Conservation (phyloP, 2,113 vertebrate species). For the Sarotherodon lohbergeri region DNA sequence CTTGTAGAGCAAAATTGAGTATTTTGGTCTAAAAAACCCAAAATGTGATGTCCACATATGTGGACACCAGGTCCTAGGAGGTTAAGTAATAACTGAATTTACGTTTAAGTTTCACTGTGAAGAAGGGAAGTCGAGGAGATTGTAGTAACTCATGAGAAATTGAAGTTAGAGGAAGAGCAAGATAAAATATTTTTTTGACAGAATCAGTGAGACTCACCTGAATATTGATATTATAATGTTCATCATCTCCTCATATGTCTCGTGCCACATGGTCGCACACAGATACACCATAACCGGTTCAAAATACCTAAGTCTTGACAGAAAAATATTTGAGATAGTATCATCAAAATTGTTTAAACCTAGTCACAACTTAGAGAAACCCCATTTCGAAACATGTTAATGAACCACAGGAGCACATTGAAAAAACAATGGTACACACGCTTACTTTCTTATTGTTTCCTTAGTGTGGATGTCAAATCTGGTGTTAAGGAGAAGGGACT, state of each 20-base stretch:
- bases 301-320: background rate
- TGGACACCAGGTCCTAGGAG: no score
- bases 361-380: background rate
- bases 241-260: conserved; percentile 68
- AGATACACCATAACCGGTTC: conserved; percentile 49
- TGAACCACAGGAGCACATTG: background rate
- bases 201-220: conserved; percentile 40
- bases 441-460: conserved; percentile 12
- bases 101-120: no score
- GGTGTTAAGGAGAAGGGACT: conserved; percentile 66
- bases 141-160: no score
- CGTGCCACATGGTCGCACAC: conserved; percentile 78
- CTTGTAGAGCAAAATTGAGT: no score
- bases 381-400: no score
- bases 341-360: background rate
- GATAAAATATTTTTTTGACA: background rate
- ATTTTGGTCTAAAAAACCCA: no score
- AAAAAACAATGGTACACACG: background rate
- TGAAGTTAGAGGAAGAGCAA: background rate
- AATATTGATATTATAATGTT: conserved; percentile 73
- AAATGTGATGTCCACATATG: no score
- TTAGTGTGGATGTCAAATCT: conserved; percentile 37
- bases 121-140: no score
- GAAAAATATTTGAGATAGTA: background rate
- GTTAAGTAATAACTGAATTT: no score